phyloP scores from a whole-genome alignment of 2,888 invertebrate species.

The Torymus auratus region DNA sequence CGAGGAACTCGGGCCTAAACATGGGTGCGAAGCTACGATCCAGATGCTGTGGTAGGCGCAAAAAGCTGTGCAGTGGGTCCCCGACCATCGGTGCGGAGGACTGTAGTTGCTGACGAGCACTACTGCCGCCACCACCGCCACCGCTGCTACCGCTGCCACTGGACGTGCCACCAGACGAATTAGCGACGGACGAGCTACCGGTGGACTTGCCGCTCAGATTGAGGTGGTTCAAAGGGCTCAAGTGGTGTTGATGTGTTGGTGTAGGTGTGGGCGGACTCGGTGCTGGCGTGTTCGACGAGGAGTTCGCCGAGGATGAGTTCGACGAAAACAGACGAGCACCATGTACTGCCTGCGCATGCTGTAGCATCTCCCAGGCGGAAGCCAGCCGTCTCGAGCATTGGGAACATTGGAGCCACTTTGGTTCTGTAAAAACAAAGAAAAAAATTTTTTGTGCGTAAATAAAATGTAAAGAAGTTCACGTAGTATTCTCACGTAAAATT shows the following conservation, averaged over 20 bases:
- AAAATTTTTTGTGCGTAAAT: not conserved
- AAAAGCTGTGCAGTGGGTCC: conserved; percentile 74
- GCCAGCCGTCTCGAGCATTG: conserved; percentile 94
- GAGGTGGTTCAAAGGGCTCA: conserved; percentile 75
- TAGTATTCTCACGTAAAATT: too few relatives aligned
- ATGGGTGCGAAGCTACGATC: conserved; percentile 72
- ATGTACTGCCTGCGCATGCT: conserved; percentile 96
- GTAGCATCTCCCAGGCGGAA: conserved; percentile 96
- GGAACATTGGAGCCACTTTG: conserved; percentile 94
- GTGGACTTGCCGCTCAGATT: conserved; percentile 76
- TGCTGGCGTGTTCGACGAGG: conserved; percentile 76
- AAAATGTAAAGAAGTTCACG: not conserved
- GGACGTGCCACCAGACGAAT: conserved; percentile 75
- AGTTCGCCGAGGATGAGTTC: conserved; percentile 75
- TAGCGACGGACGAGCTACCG: conserved; percentile 75
- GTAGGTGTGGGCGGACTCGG: conserved; percentile 76
- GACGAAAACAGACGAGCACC: conserved; percentile 95
- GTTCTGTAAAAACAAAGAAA: conserved; percentile 84
- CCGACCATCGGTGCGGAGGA: conserved; percentile 73
- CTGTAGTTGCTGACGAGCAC: conserved; percentile 69
- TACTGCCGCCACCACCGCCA: conserved; percentile 64
- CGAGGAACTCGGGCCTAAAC: conserved; percentile 75
- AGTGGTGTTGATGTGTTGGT: conserved; percentile 71
- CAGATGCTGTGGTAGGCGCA: conserved; percentile 74
- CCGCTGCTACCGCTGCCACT: conserved; percentile 69